Conservation (phyloP, 1,140 invertebrate species). For the Orchestia grillus region DNA sequence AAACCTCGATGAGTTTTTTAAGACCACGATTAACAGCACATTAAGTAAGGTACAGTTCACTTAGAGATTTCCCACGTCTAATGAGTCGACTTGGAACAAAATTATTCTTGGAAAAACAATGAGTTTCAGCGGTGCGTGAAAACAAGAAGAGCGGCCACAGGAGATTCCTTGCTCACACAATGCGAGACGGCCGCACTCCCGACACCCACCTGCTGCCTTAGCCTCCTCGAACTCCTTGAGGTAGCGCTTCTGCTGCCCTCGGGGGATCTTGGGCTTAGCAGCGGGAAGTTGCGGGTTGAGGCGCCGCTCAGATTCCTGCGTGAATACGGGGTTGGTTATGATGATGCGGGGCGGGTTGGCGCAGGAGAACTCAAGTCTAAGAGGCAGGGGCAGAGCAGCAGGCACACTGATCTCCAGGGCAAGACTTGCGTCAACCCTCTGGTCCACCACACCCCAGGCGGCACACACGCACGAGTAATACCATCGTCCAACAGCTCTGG, state of each 20-base stretch:
- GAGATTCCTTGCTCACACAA: not conserved
- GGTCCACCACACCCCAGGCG: not conserved
- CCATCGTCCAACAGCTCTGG: not conserved
- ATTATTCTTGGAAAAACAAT: not conserved
- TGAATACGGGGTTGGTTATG: not conserved
- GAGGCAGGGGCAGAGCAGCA: not conserved
- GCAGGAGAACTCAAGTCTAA: not conserved
- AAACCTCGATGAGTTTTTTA: too few species aligned
- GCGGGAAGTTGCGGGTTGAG: constrained; percentile 30
- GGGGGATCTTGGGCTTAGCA: constrained; percentile 30
- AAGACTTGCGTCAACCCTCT: not conserved
- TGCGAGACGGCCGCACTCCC: not conserved
- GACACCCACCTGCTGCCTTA: not conserved
- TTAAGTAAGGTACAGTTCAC: too few species aligned
- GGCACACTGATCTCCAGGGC: not conserved
- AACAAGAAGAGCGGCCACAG: not conserved
- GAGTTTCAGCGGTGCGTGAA: not conserved
- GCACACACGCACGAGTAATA: not conserved
- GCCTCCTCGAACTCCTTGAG: constrained; percentile 37
- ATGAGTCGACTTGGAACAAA: too few species aligned
- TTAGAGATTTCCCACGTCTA: too few species aligned
- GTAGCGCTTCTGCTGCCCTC: constrained; percentile 46
- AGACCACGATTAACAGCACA: too few species aligned
- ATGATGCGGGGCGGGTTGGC: not conserved
- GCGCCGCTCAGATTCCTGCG: not conserved